Base-by-base conservation (phyloP, 1,140 invertebrate species). In the Leptinotarsa texana region DNA sequence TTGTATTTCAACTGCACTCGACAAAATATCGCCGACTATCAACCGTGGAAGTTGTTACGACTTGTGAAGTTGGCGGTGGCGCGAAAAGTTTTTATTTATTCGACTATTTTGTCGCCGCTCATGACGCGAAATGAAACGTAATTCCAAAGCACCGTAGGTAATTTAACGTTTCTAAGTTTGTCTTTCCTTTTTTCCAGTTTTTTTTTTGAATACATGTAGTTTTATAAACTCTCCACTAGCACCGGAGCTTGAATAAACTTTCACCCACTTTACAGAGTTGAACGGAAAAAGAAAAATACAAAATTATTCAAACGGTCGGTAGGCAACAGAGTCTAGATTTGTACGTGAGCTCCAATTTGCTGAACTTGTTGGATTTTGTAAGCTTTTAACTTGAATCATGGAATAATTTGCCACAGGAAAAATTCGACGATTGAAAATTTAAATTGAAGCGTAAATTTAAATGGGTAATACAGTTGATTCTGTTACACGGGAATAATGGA, bases 21-120 rank as follows among this genome's bases (percentile, higher is more conserved):
- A 68, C 69, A 18, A 70, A 74, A 76, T 76, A 74, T 76, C 67
- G 75, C 57, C 72, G 72, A 74, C 72, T 74, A 69, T 69, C 49
- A 76, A 76, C 66, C 51, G 66, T 48, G 63, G 57, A 76, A 74
- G 65, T 76, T 74, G 66, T 76, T 76, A 74, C 66, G 66, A 76
- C 72, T 76, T 76, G 63, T 27, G 57, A 76, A 76, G 49, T 74
- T 74, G 22, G 57, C 51, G 51, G 72, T 63, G 51, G 72, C 63
- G 69, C 71, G 72, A 73, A 75, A 76, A 73, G 67, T 76, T 76
- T 76, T 74, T 74, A 76, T 76, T 76, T 76, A 76, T 76, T 76
- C 71, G 72, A 49, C 75, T 76, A 76, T 76, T 76, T 74, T 76
- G 75, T 74, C 75, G 42, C 68, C 71, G 72, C 71, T 69, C 69